phyloP scores from a whole-genome alignment of 2,113 vertebrate species.

The Lycaon pictus region DNA sequence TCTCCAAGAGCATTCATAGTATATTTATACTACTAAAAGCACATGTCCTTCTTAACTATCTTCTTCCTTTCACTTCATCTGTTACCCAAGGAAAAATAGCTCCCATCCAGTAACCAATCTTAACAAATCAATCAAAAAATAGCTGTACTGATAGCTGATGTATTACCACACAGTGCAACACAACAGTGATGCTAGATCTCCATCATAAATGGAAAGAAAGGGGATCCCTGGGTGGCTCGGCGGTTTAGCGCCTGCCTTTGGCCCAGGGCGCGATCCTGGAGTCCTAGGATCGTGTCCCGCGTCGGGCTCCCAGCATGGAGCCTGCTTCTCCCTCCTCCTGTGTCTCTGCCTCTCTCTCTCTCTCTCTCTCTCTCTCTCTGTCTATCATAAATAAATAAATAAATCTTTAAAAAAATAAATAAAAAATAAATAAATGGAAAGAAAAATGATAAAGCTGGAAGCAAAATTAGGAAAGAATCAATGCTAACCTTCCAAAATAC shows the following conservation, averaged over 20 bases:
- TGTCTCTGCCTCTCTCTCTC: no score
- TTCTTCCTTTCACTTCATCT: slow-evolving; percentile 4
- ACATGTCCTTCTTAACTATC: neutral
- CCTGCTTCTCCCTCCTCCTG: no score
- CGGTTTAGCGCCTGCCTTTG: no score
- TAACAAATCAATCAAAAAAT: slow-evolving; percentile 24
- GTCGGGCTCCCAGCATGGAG: no score
- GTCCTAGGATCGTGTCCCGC: no score
- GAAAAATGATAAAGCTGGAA: neutral
- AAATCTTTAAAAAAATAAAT: no score
- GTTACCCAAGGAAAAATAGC: neutral
- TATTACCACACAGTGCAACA: neutral
- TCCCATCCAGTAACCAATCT: neutral
- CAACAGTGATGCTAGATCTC: neutral
- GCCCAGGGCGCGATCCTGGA: no score
- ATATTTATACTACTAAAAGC: neutral
- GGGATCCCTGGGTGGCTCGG: no score
- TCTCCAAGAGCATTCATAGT: neutral
- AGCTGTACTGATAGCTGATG: neutral
- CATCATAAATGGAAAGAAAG: neutral
- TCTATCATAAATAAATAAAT: no score
- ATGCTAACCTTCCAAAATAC: neutral
- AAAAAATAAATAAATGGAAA: no score
- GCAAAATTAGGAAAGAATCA: slow-evolving; percentile 48
- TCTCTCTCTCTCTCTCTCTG: no score